Evolutionary conservation across 2,888 invertebrate genomes (phyloP).

Genomic region (Coleophora flavipennella): DNA sequence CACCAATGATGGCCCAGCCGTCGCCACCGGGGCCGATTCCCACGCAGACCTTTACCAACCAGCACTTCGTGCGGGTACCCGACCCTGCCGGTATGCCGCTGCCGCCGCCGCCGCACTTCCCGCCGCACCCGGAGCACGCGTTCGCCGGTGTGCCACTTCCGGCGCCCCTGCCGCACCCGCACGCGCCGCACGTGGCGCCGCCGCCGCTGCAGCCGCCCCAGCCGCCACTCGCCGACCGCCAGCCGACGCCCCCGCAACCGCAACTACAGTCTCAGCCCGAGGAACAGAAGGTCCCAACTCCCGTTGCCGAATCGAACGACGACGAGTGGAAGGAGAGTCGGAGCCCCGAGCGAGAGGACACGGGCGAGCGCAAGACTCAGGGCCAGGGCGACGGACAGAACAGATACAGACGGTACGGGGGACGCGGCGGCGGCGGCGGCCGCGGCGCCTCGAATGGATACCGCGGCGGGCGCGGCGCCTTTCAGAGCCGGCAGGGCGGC

Average conservation of each 20-base stretch:
- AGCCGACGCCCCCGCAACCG: constrained; percentile 50
- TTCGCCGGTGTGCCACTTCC: constrained; percentile 46
- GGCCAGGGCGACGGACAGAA: constrained; percentile 59
- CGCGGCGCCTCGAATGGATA: constrained; percentile 59
- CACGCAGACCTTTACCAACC: constrained; percentile 89
- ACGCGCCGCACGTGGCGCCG: constrained; percentile 30
- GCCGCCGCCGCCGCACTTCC: constrained; percentile 49
- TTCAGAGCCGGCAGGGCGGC: constrained; percentile 37
- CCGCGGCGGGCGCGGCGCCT: constrained; percentile 47
- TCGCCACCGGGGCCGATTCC: constrained; percentile 73
- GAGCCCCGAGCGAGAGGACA: constrained; percentile 51
- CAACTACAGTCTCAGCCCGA: constrained; percentile 19
- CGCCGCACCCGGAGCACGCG: constrained; percentile 38
- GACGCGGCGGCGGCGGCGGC: constrained; percentile 40
- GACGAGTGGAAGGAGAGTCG: constrained; percentile 45
- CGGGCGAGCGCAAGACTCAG: constrained; percentile 42
- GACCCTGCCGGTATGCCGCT: constrained; percentile 71
- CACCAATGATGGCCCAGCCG: constrained; percentile 50
- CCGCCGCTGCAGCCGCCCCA: constrained; percentile 65
- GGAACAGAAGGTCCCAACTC: constrained; percentile 26
- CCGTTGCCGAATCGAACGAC: constrained; percentile 34
- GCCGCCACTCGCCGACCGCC: constrained; percentile 46
- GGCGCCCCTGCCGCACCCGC: constrained; percentile 16
- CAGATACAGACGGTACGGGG: constrained; percentile 46
- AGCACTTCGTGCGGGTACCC: constrained; percentile 76